Conservation (phyloP, 2,113 vertebrate genomes). For the Epinephelus moara region DNA sequence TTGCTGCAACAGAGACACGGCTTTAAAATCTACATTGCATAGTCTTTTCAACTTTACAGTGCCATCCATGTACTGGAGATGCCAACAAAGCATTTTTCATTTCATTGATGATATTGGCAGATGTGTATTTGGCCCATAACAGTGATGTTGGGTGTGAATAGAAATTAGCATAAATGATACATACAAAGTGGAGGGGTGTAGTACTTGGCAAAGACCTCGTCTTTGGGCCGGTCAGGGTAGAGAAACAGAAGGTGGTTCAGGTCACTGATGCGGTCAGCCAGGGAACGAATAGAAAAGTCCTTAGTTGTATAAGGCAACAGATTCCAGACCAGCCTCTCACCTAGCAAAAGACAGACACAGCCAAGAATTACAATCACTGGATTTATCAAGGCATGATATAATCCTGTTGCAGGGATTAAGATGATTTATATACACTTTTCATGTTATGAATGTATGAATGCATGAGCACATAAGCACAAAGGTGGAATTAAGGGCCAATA, state of each 20-base stretch:
- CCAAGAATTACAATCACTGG: neutral
- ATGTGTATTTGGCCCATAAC: neutral
- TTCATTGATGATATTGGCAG: neutral
- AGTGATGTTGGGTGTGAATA: neutral
- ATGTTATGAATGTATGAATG: neutral
- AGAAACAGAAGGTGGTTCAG: slow-evolving; percentile 95
- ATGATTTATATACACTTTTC: neutral
- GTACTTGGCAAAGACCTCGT: slow-evolving; percentile 97
- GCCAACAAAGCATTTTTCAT: neutral
- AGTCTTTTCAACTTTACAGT: neutral
- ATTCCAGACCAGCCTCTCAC: slow-evolving; percentile 98
- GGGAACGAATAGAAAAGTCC: slow-evolving; percentile 97
- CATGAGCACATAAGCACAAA: neutral
- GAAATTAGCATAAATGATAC: slow-evolving; percentile 47
- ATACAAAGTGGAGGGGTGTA: slow-evolving; percentile 96
- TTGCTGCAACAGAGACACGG: slow-evolving; percentile 82
- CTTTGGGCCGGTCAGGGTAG: slow-evolving; percentile 95
- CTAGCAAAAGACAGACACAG: slow-evolving; percentile 68
- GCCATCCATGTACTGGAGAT: neutral
- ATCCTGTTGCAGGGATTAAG: neutral
- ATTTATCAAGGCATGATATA: neutral
- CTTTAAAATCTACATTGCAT: neutral
- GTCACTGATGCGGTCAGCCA: slow-evolving; percentile 96
- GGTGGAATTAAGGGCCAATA: neutral
- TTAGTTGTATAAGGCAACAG: slow-evolving; percentile 97